phyloP scores from a whole-genome alignment of 2,797 vertebrate genomes.

The Psittacula echo region DNA sequence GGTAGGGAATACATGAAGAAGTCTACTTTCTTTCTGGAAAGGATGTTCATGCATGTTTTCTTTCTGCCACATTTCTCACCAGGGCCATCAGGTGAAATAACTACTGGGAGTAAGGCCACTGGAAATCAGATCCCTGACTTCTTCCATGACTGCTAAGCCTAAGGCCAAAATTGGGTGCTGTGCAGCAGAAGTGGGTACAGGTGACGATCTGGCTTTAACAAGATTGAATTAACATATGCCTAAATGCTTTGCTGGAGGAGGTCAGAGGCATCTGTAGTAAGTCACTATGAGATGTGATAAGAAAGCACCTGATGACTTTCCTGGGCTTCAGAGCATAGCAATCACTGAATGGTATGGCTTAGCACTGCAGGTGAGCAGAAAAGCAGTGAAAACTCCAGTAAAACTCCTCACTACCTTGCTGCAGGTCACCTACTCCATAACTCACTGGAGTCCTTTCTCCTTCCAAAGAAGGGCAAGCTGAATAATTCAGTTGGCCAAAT shows the following conservation, averaged over 20 bases:
- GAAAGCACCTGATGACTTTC: background rate
- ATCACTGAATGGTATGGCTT: background rate
- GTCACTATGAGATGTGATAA: background rate
- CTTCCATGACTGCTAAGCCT: background rate
- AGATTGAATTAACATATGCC: background rate
- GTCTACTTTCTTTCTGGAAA: background rate
- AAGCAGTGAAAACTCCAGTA: background rate
- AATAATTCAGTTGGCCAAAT: background rate
- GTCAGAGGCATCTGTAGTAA: background rate
- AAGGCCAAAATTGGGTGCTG: background rate
- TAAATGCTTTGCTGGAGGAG: background rate
- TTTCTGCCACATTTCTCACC: background rate
- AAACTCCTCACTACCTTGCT: background rate
- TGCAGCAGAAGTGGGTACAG: background rate
- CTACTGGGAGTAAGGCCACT: background rate
- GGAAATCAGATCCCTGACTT: background rate
- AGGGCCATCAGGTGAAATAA: background rate
- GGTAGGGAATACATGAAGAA: background rate
- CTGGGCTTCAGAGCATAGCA: background rate
- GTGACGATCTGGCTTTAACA: background rate
- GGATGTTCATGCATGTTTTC: background rate
- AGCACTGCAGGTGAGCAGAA: background rate
- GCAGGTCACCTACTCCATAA: conserved; percentile 23
- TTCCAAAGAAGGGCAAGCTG: background rate
- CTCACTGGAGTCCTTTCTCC: background rate